Base-by-base conservation (phyloP, 2,113 vertebrate species). In the Malurus cyaneus region DNA sequence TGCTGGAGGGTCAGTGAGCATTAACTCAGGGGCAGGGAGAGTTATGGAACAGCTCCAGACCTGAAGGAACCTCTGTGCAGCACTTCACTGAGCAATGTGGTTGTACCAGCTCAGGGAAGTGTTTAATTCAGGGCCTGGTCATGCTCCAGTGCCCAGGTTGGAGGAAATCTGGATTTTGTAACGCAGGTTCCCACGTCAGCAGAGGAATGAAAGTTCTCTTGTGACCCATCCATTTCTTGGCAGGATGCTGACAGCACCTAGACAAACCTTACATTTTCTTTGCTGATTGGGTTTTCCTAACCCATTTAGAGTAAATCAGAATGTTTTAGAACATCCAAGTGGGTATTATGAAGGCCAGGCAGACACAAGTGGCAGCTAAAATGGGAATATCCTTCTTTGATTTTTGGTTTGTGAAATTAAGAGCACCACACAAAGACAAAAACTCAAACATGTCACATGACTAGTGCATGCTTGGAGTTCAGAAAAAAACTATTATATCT, bases 331-430 rank as follows among this genome's bases (percentile, higher is more conserved):
- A 52, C 20, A 17, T 49, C 3, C 32, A 26, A 8, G 20, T 50
- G 24, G 24, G 23, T 19, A 24, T 78, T 86, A 81, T 12, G 4
- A 61, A 36, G 50, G 49, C 46, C 44, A 72, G 59, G 46, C 41
- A 80, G 64, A 62, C 28, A 23, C 11, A 56, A 64, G 50, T 18
- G 17, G 8, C 32, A 74, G 31, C 31, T 71, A 17, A 59, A 83
- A 80, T 0, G 0, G 26, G 28, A 34, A 64, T 44, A 15, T 44
- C 18, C 2, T 0, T 53, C 79, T 86, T 70, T 64, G 21, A 80
- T 82, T 92, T 76, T 77, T 32, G 42, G 15, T 86, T 73, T 78
- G n/a, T 66, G 44, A 69, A 83, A 61, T 90, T 19, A 50, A 49
- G 36, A 93, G 46, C 21, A 53, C 4, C 9, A 14, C 14, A 66